Conservation (phyloP, 2,888 invertebrate genomes). For the Leptopilina drosophilae region DNA sequence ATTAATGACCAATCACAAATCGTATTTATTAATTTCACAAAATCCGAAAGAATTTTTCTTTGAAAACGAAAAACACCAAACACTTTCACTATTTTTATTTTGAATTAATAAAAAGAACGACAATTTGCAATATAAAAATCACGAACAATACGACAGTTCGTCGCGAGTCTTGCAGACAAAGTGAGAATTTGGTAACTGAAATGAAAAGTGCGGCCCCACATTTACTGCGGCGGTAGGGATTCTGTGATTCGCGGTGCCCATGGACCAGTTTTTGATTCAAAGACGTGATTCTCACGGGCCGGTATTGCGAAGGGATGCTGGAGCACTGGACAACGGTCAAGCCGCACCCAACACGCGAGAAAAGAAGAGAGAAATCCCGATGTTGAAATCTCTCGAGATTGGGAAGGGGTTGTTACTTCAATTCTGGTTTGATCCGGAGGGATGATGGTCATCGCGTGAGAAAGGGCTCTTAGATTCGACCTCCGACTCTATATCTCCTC, state of each 20-base stretch:
- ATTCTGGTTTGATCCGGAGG: slow-evolving; percentile 76
- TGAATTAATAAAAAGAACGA: no score
- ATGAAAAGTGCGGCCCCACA: slow-evolving; percentile 55
- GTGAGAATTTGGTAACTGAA: slow-evolving; percentile 54
- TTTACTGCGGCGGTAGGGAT: neutral
- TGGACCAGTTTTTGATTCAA: slow-evolving; percentile 73
- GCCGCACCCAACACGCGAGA: slow-evolving; percentile 55
- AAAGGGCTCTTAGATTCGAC: slow-evolving; percentile 74
- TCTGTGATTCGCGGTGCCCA: slow-evolving; percentile 63
- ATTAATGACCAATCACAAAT: neutral
- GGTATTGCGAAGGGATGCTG: slow-evolving; percentile 59
- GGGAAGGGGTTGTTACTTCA: slow-evolving; percentile 71
- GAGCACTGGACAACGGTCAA: slow-evolving; percentile 76
- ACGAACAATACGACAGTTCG: neutral
- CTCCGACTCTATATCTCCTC: slow-evolving; percentile 58
- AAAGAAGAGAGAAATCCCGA: slow-evolving; percentile 59
- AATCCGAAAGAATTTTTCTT: no score
- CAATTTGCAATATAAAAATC: no score
- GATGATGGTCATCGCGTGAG: slow-evolving; percentile 72
- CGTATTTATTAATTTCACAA: no score
- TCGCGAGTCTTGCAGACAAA: slow-evolving; percentile 10
- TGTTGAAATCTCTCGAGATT: slow-evolving; percentile 71
- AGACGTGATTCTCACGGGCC: slow-evolving; percentile 64
- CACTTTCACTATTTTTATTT: no score
- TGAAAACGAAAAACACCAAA: no score